Evolutionary conservation across 2,888 invertebrate genomes (phyloP).

Genomic region (Hoplodrina blanda): DNA sequence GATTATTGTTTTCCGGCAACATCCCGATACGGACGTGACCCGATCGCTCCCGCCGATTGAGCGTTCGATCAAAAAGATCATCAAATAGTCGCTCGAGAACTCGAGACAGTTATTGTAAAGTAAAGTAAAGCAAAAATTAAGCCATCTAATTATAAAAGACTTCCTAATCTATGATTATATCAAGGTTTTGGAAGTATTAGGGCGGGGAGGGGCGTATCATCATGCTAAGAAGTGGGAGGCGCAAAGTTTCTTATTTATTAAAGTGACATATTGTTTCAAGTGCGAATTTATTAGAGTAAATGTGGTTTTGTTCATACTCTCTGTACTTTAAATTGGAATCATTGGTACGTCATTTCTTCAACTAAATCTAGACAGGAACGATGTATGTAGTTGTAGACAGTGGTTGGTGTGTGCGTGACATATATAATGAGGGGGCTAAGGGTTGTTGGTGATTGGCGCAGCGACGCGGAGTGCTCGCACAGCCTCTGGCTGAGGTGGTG

Average conservation of each 20-base stretch:
- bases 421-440: conserved; percentile 7
- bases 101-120: neutral
- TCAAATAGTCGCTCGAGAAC: neutral
- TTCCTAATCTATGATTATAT: neutral
- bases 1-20: conserved; percentile 8
- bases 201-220: conserved; percentile 16
- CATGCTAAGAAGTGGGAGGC: conserved; percentile 17
- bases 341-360: neutral
- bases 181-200: conserved; percentile 2
- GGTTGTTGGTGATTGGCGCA: conserved; percentile 20
- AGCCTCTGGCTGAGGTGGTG: conserved; percentile 29
- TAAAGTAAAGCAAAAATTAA: neutral
- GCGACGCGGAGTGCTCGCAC: conserved; percentile 3
- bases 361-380: neutral
- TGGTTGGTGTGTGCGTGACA: neutral
- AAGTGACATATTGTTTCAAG: conserved; percentile 1
- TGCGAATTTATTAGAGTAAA: neutral
- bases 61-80: neutral
- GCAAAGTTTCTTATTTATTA: neutral
- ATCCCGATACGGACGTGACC: neutral
- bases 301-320: neutral
- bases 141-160: neutral
- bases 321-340: neutral
- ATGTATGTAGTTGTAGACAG: neutral
- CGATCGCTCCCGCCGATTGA: conserved; percentile 6